A percentile compares a stretch with the other conserved stretches of the same genome.
Conservation (phyloP, 2,888 invertebrate species). For the Papilio gigon region DNA sequence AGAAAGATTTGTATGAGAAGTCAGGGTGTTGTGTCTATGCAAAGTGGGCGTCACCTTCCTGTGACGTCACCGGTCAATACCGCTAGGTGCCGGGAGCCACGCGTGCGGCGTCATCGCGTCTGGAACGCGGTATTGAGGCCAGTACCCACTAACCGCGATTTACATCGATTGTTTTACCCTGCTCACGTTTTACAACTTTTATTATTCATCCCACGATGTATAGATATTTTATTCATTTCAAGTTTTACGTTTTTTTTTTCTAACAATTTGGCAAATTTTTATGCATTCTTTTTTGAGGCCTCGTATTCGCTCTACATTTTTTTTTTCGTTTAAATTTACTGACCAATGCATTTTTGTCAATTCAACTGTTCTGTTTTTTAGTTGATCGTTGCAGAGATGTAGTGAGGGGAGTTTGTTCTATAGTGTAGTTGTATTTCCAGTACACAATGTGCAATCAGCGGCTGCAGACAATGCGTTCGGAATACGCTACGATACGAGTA, state of each 20-base stretch:
- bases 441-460: conserved; percentile 18
- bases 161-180: conserved; percentile 47
- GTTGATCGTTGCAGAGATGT: neutral
- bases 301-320: no score
- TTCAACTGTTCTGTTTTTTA: neutral
- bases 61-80: conserved; percentile 36
- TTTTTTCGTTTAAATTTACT: neutral
- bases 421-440: conserved; percentile 14
- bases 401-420: conserved; percentile 7
- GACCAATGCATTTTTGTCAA: no score
- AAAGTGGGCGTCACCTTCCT: conserved; percentile 11
- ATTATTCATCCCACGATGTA: conserved; percentile 16
- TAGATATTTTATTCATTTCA: neutral
- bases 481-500: conserved; percentile 23
- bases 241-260: neutral
- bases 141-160: conserved; percentile 63
- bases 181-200: conserved; percentile 36
- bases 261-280: neutral
- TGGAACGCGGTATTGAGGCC: conserved; percentile 65
- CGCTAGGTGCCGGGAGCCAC: conserved; percentile 44
- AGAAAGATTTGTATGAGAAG: neutral
- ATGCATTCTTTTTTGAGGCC: neutral
- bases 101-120: conserved; percentile 61
- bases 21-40: neutral
- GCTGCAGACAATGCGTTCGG: conserved; percentile 22